These are phyloP conservation scores for Amphiura filiformis DNA, from an alignment of 35 echinoderm and acorn worm species.

Conservation along the genomic window DNA sequence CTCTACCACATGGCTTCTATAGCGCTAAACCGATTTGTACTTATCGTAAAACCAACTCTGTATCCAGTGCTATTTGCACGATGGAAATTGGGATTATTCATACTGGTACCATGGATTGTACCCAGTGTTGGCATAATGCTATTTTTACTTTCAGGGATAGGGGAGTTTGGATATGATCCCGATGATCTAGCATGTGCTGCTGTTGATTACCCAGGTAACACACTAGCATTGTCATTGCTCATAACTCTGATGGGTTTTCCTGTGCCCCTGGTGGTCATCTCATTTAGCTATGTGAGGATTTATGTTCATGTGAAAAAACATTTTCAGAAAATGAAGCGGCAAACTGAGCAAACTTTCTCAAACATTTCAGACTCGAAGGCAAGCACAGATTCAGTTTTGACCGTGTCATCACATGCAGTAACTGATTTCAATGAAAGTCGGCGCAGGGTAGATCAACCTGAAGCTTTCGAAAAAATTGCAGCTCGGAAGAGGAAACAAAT, in stretches of 20 bases:
- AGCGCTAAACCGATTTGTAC: constrained; percentile 35
- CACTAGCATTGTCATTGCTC: constrained; percentile 3
- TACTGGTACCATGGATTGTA: neutral
- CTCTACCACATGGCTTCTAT: constrained; percentile 40
- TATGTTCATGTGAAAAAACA: neutral
- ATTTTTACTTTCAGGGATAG: neutral
- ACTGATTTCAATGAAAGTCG: too few species aligned
- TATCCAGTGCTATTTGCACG: neutral
- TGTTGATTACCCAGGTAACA: neutral
- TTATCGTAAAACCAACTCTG: constrained; percentile 31
- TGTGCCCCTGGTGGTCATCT: constrained; percentile 27
- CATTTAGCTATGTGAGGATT: constrained; percentile 35
- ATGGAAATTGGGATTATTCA: neutral
- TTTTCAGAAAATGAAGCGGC: neutral
- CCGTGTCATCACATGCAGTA: too few species aligned
- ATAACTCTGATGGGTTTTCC: constrained; percentile 27
- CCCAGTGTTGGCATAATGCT: neutral
- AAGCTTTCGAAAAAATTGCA: too few species aligned
- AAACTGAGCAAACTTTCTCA: neutral
- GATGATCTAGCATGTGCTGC: neutral
- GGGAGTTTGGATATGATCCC: neutral
- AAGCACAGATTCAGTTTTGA: too few species aligned
- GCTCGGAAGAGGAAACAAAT: neutral
- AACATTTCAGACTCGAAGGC: neutral
- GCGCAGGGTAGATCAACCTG: too few species aligned